Evolutionary conservation across 1,140 invertebrate species (phyloP), one percentile per base, ranked within the genome.

Genomic region (Drosophila nigromelanica): DNA sequence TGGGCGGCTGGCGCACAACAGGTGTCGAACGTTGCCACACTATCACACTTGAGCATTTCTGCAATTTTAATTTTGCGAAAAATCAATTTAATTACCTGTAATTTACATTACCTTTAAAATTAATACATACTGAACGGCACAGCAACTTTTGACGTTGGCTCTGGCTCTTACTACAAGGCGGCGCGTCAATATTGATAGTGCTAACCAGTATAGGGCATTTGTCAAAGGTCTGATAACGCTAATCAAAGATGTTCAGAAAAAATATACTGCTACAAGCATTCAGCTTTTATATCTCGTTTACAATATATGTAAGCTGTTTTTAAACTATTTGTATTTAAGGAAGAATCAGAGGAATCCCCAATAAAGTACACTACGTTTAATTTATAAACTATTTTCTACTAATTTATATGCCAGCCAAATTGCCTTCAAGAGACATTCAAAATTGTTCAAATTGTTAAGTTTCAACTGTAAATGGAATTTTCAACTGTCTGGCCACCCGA

Each of bases 1-100:
- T 73, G 63, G 70, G 70, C 69, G 54, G 69, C 35, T 56, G 55
- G 80, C 76, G 76, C 59, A 83, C 80, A 83, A 83, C 80, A 83
- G 80, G 80, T 83, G 80, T 67, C 82, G 50, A 47, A 63, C 6
- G 70, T 61, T 73, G 70, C 63, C 70, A 68, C 43, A 40, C 39
- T 12, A n/a, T 12, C 7, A 7, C n/a, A 15, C 8, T 30, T 48
- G 58, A 51, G 24, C 40, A 37, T 63, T 51, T 63, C n/a, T 18
- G 21, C 14, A 47, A 64, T 39, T 59, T 35, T 37, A 42, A 37
- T 47, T 15, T 61, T 5, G n/a, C 12, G 37, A 43, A 72, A 72
- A 72, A 72, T 71, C 68, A 64, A 58, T 64, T 51, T 10, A 27
- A 10, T 37, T 43, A 4, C 15, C 7, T 27, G 30, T 42, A 10